A percentile compares a stretch with the other conserved stretches of the same genome.
Conservation (phyloP, 2,113 vertebrate species). For the Epinephelus moara region DNA sequence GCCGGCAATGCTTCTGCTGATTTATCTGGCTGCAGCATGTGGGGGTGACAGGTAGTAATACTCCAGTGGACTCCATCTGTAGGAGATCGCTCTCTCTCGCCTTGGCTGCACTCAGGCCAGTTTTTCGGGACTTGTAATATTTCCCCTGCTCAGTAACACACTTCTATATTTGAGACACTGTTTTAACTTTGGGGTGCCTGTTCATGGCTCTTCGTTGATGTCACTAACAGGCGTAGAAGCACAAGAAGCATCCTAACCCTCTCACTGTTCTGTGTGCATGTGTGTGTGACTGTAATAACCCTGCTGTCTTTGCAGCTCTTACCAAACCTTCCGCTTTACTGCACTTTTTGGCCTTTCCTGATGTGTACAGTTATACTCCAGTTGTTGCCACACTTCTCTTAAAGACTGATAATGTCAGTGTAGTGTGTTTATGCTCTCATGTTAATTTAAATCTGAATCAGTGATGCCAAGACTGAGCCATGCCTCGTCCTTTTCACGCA, state of each 20-base stretch:
- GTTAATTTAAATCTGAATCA: slow-evolving; percentile 19
- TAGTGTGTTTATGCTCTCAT: slow-evolving; percentile 16
- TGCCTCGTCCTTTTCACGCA: slow-evolving; percentile 4
- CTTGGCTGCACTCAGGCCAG: slow-evolving; percentile 29
- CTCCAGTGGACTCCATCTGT: slow-evolving; percentile 27
- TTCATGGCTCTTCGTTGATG: slow-evolving; percentile 21
- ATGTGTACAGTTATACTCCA: slow-evolving; percentile 35
- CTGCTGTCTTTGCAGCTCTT: neutral
- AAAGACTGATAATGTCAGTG: slow-evolving; percentile 16
- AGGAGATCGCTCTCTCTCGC: slow-evolving; percentile 5
- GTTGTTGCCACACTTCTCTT: slow-evolving; percentile 18
- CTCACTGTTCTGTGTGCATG: slow-evolving; percentile 50
- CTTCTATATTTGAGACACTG: slow-evolving; percentile 26
- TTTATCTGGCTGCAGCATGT: neutral
- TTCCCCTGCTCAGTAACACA: slow-evolving; percentile 16
- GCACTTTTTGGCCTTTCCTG: slow-evolving; percentile 48
- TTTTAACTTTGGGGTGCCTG: slow-evolving; percentile 23
- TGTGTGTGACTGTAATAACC: slow-evolving; percentile 35
- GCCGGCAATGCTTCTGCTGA: slow-evolving; percentile 95
- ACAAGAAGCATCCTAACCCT: slow-evolving; percentile 52
- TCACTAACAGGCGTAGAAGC: slow-evolving; percentile 51
- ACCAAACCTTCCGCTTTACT: slow-evolving; percentile 38
- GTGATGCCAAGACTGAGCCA: slow-evolving; percentile 35
- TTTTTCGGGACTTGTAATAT: slow-evolving; percentile 15
- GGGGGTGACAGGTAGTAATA: slow-evolving; percentile 1